A percentile compares a stretch with the other conserved stretches of the same genome.
phyloP scores from a whole-genome alignment of 2,797 vertebrate genomes.

The Syngnathus rostellatus region DNA sequence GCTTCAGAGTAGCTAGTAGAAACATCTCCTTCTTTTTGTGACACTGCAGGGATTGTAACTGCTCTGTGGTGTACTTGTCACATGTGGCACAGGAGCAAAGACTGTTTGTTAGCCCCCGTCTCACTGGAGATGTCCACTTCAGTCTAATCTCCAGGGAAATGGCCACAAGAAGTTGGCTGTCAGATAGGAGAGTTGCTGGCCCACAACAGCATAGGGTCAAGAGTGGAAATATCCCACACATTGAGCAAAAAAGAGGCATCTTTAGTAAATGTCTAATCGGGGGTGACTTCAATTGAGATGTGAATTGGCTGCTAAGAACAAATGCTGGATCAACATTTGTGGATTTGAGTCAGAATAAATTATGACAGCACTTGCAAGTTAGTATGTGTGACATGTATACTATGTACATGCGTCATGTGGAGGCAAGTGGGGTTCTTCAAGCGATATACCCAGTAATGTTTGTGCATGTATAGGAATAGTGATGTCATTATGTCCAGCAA shows the following conservation, averaged over 20 bases:
- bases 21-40: constrained; percentile 36
- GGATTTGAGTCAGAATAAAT: no score
- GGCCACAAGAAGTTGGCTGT: constrained; percentile 58
- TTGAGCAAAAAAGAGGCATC: constrained; percentile 30
- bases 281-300: no score
- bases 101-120: constrained; percentile 30
- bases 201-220: constrained; percentile 50
- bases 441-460: no score
- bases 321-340: no score
- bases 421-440: no score
- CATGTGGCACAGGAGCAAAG: constrained; percentile 18
- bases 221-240: constrained; percentile 46
- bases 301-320: no score
- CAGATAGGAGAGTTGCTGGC: constrained; percentile 46
- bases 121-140: constrained; percentile 42
- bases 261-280: constrained; percentile 30
- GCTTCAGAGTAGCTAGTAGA: constrained; percentile 28
- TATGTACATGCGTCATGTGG: no score
- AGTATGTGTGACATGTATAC: no score
- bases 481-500: no score
- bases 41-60: constrained; percentile 40
- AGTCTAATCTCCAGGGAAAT: constrained; percentile 48
- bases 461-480: no score
- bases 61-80: constrained; percentile 31
- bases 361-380: no score